Percentiles rank a stretch among this genome's conserved stretches.
phyloP scores from a whole-genome alignment of 2,888 invertebrate species.

The Orchesella flavescens region DNA sequence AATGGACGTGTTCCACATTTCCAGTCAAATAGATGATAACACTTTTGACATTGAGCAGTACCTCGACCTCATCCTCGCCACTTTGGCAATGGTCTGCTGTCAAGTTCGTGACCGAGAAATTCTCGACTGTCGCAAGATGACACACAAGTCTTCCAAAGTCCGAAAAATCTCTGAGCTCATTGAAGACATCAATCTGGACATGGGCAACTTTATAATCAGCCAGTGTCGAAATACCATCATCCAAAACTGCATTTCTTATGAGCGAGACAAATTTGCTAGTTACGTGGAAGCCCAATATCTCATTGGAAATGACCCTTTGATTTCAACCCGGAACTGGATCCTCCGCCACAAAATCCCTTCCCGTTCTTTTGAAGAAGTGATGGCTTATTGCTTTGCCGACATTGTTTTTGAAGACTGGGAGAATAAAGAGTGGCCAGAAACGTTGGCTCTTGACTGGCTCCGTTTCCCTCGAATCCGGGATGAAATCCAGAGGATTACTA shows the following conservation, averaged over 20 bases:
- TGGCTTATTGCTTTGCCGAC: constrained; percentile 89
- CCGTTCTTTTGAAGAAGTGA: constrained; percentile 80
- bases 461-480: no score
- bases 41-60: constrained; percentile 84
- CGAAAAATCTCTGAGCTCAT: constrained; percentile 86
- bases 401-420: constrained; percentile 84
- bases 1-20: constrained; percentile 88
- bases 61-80: constrained; percentile 87
- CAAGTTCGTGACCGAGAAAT: constrained; percentile 94
- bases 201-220: constrained; percentile 94
- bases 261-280: constrained; percentile 90
- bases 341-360: constrained; percentile 78
- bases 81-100: constrained; percentile 93
- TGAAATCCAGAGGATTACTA: no score
- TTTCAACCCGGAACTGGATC: constrained; percentile 88
- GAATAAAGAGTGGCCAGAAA: constrained; percentile 84
- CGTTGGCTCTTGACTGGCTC: background rate
- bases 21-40: constrained; percentile 90
- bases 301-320: constrained; percentile 81
- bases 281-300: constrained; percentile 77
- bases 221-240: constrained; percentile 92
- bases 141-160: constrained; percentile 82
- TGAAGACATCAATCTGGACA: constrained; percentile 92
- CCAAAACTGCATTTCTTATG: constrained; percentile 92
- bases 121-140: constrained; percentile 82